These are phyloP conservation scores for Spea multiplicata DNA, from an alignment of 2,113 vertebrate species.

Conservation along the genomic window DNA sequence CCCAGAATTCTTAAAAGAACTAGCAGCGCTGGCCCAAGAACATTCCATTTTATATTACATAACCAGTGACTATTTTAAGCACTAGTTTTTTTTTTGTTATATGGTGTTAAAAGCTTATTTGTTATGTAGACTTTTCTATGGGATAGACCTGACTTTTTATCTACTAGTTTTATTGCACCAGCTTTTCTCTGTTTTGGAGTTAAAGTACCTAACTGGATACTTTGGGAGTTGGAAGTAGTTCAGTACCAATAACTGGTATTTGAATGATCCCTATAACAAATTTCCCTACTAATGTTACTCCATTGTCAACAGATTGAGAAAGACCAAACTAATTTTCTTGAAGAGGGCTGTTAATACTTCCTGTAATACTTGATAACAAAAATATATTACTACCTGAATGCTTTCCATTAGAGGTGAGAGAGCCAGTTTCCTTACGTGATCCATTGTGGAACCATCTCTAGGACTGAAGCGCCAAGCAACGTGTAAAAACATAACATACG, in stretches of 20 bases:
- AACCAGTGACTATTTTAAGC: constrained; percentile 73
- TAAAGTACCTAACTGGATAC: no score
- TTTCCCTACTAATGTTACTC: not conserved
- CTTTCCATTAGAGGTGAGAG: no score
- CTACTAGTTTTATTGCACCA: no score
- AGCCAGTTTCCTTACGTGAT: no score
- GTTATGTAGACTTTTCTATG: constrained; percentile 62
- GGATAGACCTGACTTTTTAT: constrained; percentile 39
- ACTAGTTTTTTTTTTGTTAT: constrained; percentile 48
- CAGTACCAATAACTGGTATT: no score
- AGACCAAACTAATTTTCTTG: not conserved
- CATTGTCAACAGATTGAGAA: not conserved
- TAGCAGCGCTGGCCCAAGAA: constrained; percentile 92
- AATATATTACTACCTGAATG: not conserved
- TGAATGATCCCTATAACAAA: no score
- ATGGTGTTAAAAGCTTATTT: constrained; percentile 42
- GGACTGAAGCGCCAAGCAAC: no score
- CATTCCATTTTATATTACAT: constrained; percentile 87
- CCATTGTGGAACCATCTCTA: no score
- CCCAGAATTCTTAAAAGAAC: constrained; percentile 94
- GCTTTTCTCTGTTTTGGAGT: no score
- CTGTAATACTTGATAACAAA: constrained; percentile 36
- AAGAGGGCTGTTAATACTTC: constrained; percentile 17
- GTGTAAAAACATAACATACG: no score
- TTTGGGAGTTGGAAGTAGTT: no score